These are phyloP conservation scores for Scomberomorus guttatus DNA, from an alignment of 2,797 vertebrate genomes.

Conservation along the genomic window DNA sequence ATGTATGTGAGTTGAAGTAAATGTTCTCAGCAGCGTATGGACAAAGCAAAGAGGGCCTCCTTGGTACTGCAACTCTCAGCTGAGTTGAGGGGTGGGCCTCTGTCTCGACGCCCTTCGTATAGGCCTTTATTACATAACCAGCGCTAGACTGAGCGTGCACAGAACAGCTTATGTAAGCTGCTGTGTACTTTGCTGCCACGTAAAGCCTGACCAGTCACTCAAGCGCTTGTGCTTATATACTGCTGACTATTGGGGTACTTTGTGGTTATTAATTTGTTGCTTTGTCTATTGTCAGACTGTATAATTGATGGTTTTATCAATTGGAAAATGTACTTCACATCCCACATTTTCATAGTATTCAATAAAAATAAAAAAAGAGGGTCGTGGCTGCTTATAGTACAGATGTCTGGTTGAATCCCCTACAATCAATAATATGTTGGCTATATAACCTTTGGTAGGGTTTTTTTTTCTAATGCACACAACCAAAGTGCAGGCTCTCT, in stretches of 20 bases:
- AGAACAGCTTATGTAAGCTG: slow-evolving; percentile 80
- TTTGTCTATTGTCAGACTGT: not conserved
- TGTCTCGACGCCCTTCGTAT: slow-evolving; percentile 41
- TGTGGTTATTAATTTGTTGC: not conserved
- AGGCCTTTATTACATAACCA: slow-evolving; percentile 74
- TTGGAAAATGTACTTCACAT: not conserved
- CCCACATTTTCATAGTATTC: not conserved
- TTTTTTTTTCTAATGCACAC: not conserved
- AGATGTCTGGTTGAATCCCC: slow-evolving; percentile 12
- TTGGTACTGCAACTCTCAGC: not conserved
- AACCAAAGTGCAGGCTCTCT: not conserved
- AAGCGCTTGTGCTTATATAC: slow-evolving; percentile 32
- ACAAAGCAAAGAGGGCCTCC: slow-evolving; percentile 4
- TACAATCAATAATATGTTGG: not conserved
- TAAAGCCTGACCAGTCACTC: slow-evolving; percentile 54
- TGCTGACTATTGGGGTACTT: slow-evolving; percentile 29
- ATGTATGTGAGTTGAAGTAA: not conserved
- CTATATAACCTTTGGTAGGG: not conserved
- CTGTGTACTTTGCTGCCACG: slow-evolving; percentile 57
- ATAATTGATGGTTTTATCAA: not conserved
- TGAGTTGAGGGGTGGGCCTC: slow-evolving; percentile 34
- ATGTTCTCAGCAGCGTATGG: slow-evolving; percentile 11
- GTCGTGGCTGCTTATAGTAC: not conserved
- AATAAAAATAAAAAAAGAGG: not conserved
- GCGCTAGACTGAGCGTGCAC: slow-evolving; percentile 41